Evolutionary conservation across 2,888 invertebrate genomes (phyloP), one percentile per base, ranked within the genome.

Genomic region (Druceiella hillmani): DNA sequence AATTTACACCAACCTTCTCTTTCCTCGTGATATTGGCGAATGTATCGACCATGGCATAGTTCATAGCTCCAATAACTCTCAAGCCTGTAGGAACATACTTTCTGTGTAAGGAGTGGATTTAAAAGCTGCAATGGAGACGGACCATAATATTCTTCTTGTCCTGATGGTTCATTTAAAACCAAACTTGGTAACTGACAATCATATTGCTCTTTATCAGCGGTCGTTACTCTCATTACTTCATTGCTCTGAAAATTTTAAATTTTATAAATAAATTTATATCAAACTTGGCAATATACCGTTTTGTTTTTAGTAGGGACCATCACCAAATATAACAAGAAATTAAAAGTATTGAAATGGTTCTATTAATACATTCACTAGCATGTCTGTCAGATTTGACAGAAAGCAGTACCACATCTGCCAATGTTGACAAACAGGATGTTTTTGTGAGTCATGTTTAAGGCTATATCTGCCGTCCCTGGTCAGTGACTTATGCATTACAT

Each of bases 41-140:
- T 79, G 59, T 85, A 87, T 50, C 80, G 75, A 0, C 95, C 95
- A 62, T 97, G 97, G 54, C 97, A 97, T 17, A 97, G 78, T 63
- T 97, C 94, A 59, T 97, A 97, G 0, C 91, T 91, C 97, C 97
- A 97, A 56, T 93, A 97, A 2, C 85, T 82, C 57, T 92, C 93
- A 33, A 91, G 64, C 45, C 89, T 76, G 54, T 87, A 91, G 0
- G 91, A 89, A 56, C 94, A 95, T 32, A 82, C 78, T 48, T 82
- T 79, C 51, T 86, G 82, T 2, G 73, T 66, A 57, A 94, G 89
- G 38, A 93, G 62, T 0, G 86, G 82, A 41, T 79, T 73, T 30
- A 95, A 61, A 11, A 93, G 64, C 52, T 87, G 83, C 29, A 91
- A 64, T 0, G 92, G 87, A 46, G 82, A 82, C 30, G 83, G 81